Evolutionary conservation across 2,888 invertebrate genomes (phyloP), one percentile per base, ranked within the genome.

Genomic region (Gastracanthus pulcherrimus): DNA sequence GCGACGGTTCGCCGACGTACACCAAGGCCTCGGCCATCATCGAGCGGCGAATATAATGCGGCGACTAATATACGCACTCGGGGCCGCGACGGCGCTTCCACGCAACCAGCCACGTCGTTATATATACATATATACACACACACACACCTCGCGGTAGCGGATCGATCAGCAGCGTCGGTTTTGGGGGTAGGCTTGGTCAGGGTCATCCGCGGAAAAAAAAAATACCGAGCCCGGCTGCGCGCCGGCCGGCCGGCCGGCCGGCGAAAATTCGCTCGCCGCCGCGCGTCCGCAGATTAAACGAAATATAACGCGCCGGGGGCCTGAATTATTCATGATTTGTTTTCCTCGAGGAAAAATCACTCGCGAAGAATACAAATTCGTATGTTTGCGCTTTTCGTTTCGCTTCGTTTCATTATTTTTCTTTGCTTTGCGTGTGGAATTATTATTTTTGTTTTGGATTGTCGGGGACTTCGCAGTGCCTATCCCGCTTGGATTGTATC

Each of bases 161-260:
- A 83, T 83, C 78, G 78, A 82, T 74, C 48, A 58, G 34, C 79
- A 60, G 60, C 69, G 64, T 13, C n/a, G 26, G 72, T 79, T 84
- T 82, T 62, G 80, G 79, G 81, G 83, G 82, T 82, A 83, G 83
- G 76, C 78, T 48, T 84, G 84, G 83, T 85, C 85, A 86, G 84
- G 84, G 84, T 84, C 84, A 77, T 82, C 34, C 58, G 75, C 58
- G 62, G 41, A 80, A 80, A 82, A n/a, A n/a, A n/a, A n/a, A 84
- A 79, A 77, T 76, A 82, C 80, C 80, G 82, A 81, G 72, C 82
- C 74, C 45, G 48, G 41, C 67, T 51, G 1, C 58, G 9, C 29
- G 13, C 16, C 19, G 4, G 45, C 16, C 34, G 34, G 48, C 69
- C 38, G 48, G 69, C 38, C 34, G 55, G 51, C 13, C 69, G 38